Base-by-base conservation (phyloP, 2,113 vertebrate species). In the Datnioides undecimradiatus region DNA sequence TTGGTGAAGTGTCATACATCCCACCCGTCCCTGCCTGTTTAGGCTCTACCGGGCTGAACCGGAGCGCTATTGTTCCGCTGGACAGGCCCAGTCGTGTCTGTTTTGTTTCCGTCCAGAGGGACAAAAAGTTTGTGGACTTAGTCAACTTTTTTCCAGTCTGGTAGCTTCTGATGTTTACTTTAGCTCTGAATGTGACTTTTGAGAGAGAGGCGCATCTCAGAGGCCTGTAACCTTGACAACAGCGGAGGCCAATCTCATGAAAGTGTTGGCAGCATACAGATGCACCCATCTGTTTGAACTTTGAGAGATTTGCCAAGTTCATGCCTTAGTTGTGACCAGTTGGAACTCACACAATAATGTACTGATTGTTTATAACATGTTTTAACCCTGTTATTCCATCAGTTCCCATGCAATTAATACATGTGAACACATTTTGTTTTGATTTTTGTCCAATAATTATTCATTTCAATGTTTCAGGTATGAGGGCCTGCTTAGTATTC, bases 81-180 rank as follows among this genome's bases (percentile, higher is more conserved):
- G 71, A 86, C 67, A 58, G 77, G 58, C 71, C 68, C 74, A 68
- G 65, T 77, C 85, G 77, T 62, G 77, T 84, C 82, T 82, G 72
- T 76, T 89, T 93, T 90, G 78, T 91, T 87, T 90, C 85, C 59
- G 52, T 67, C 70, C 87, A 73, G 54, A 84, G 86, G 83, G 70
- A 91, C 79, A 90, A 90, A 92, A 84, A 57, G 67, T 85, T 88
- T 94, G 94, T 95, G 85, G 93, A 92, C 88, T 91, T 90, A 94
- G 93, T 88, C 86, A 58, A 91, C 87, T 92, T 91, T 88, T 67
- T 93, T 94, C 92, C 94, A 94, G 93, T 94, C 94, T 94, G 87
- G 92, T 92, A 87, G 89, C 76, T 91, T 87, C 87, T 86, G 84
- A 45, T 95, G 93, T 95, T 95, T 91, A 75, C 92, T 95, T 91